Percentiles rank a stretch among this genome's conserved stretches.
Conservation (phyloP, 2,888 invertebrate genomes). For the Troides aeacus region DNA sequence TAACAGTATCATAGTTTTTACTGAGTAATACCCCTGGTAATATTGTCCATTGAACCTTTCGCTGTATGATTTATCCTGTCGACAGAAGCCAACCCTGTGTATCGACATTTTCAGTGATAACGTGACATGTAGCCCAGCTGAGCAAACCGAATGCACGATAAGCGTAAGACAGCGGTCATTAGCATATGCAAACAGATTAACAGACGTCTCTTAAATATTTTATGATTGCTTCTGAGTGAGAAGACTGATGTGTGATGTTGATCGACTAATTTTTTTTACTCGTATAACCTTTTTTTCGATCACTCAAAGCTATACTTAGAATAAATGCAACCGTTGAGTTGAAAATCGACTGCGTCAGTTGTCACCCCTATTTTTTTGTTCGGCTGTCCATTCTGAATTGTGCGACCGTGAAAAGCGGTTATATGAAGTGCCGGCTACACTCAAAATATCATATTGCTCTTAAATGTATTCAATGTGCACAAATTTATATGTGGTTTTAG, state of each 20-base stretch:
- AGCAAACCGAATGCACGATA: conserved; percentile 66
- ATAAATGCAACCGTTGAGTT: conserved; percentile 46
- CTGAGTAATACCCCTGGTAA: too few species aligned
- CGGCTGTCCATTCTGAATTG: conserved; percentile 45
- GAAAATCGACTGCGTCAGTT: conserved; percentile 46
- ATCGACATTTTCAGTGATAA: conserved; percentile 61
- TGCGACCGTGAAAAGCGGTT: conserved; percentile 38
- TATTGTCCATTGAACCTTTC: too few species aligned
- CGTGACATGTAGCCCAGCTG: conserved; percentile 57
- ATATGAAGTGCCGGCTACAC: conserved; percentile 20
- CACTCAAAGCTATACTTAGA: conserved; percentile 32
- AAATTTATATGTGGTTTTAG: background rate
- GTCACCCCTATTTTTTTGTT: conserved; percentile 57
- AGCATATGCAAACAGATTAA: conserved; percentile 55
- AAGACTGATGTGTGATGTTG: too few species aligned
- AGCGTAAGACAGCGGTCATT: conserved; percentile 62
- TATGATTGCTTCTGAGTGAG: too few species aligned
- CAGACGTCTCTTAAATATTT: conserved; percentile 54
- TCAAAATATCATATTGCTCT: conserved; percentile 23
- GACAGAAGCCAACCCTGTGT: conserved; percentile 48
- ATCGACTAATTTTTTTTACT: too few species aligned
- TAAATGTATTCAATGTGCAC: conserved; percentile 12
- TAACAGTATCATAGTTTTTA: too few species aligned
- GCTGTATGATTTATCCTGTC: conserved; percentile 14
- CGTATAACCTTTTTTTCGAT: too few species aligned